Evolutionary conservation across 1,140 invertebrate genomes (phyloP).

Genomic region (Drosophila teissieri): DNA sequence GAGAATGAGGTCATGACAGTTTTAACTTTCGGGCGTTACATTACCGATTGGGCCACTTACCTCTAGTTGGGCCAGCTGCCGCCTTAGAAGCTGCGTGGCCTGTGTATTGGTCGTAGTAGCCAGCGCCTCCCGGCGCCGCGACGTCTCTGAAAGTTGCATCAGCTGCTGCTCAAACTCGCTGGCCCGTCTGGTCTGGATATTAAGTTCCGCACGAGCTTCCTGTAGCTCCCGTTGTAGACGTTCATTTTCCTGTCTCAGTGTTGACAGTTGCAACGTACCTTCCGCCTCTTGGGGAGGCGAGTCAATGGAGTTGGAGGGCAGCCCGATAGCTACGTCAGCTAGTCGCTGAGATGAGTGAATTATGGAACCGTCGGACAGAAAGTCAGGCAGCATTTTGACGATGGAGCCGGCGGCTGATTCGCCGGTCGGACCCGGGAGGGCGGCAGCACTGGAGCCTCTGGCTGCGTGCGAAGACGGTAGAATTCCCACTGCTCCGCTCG

Average conservation of each 20-base stretch:
- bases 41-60: constrained; percentile 69
- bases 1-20: too few relatives aligned
- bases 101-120: constrained; percentile 85
- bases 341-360: constrained; percentile 85
- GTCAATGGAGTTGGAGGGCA: constrained; percentile 75
- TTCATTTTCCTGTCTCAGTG: constrained; percentile 86
- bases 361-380: constrained; percentile 90
- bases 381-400: constrained; percentile 88
- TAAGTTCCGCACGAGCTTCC: constrained; percentile 85
- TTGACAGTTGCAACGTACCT: constrained; percentile 50
- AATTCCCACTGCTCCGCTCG: constrained; percentile 78
- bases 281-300: constrained; percentile 75
- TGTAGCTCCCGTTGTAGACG: constrained; percentile 86
- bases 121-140: constrained; percentile 77
- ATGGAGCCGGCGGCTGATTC: constrained; percentile 44
- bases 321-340: constrained; percentile 85
- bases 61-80: constrained; percentile 87
- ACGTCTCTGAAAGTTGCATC: constrained; percentile 81
- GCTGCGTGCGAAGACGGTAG: constrained; percentile 16
- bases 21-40: too few relatives aligned
- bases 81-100: constrained; percentile 86
- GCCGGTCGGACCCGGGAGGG: constrained; percentile 20
- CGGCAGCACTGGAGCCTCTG: constrained; percentile 29
- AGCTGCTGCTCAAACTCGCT: constrained; percentile 86
- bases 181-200: constrained; percentile 85